Evolutionary conservation across 2,113 vertebrate genomes (phyloP), one percentile per base, ranked within the genome.

Genomic region (Channa argus): DNA sequence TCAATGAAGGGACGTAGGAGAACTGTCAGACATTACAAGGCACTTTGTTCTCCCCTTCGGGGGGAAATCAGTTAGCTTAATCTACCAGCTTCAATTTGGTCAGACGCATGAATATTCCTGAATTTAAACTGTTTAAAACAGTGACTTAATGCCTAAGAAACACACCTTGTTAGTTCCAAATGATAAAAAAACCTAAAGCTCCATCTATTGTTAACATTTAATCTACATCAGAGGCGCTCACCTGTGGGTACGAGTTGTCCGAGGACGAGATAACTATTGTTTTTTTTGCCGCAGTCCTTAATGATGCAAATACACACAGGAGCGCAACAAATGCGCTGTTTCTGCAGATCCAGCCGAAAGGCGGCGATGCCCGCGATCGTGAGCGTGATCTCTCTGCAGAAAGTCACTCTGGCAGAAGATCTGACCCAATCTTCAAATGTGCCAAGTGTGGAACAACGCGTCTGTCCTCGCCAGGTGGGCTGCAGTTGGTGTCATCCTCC

Each of bases 401-500:
- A 34, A 64, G 63, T 71, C 71, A 11, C 71, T 64, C 58, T n/a
- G 2, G 58, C 38, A 51, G 59, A 50, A 36, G 63, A 46, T 63
- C 2, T 52, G 71, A 70, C 53, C 34, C 3, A 15, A 45, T 80
- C 14, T 67, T 55, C 49, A 79, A 6, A 82, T 58, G 44, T 37
- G 66, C 64, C 13, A 14, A 36, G 37, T 55, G 46, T 46, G 64
- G 54, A 63, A 12, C 58, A 55, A 3, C 50, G 59, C 51, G 63
- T 77, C 34, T 73, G 66, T 73, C 65, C 55, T 79, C 58, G 39
- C 41, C 60, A 15, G 62, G 53, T 38, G 3, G 47, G 55, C 49
- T 73, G 74, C 83, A 74, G 79, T 67, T 74, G 73, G 70, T 74
- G 73, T 84, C 88, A 86, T 90, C 77, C 74, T 79, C 77, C 39